A percentile compares a stretch with the other conserved stretches of the same genome.
These are phyloP conservation scores for Chelonus formosanus DNA, from an alignment of 2,888 invertebrate genomes.

Conservation along the genomic window DNA sequence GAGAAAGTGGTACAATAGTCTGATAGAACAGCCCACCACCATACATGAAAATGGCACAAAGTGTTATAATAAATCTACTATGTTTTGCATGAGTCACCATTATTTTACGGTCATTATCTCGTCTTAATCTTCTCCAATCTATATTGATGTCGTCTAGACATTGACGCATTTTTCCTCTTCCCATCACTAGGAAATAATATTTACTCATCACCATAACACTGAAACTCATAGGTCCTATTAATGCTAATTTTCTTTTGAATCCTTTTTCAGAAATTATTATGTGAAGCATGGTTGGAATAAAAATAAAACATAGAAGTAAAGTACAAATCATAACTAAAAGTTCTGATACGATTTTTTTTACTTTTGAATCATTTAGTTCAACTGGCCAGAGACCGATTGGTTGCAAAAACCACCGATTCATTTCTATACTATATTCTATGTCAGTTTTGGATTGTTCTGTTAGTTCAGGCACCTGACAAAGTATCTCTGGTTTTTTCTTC, in stretches of 20 bases:
- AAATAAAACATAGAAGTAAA: constrained; percentile 44
- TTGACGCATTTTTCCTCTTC: constrained; percentile 40
- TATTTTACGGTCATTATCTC: constrained; percentile 39
- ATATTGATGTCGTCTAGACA: constrained; percentile 46
- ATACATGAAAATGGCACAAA: constrained; percentile 52
- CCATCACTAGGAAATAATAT: constrained; percentile 43
- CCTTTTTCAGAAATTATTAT: constrained; percentile 43
- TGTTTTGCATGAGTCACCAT: constrained; percentile 48
- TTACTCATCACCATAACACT: constrained; percentile 49
- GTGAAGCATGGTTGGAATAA: constrained; percentile 44
- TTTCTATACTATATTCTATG: constrained; percentile 36
- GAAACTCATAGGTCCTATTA: constrained; percentile 50
- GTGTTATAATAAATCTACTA: constrained; percentile 44
- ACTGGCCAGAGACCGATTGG: constrained; percentile 45
- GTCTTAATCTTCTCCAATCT: constrained; percentile 45
- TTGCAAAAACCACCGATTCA: constrained; percentile 43
- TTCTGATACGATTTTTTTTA: constrained; percentile 28
- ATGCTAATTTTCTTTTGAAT: constrained; percentile 39
- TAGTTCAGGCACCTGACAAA: constrained; percentile 21
- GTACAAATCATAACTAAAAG: constrained; percentile 38
- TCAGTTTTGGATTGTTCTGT: constrained; percentile 25
- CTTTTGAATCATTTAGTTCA: background rate
- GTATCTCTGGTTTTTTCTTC: constrained; percentile 15
- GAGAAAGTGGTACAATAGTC: constrained; percentile 50
- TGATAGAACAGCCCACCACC: constrained; percentile 53